Evolutionary conservation across 1,140 invertebrate genomes (phyloP), one percentile per base, ranked within the genome.

Genomic region (Solen grandis): DNA sequence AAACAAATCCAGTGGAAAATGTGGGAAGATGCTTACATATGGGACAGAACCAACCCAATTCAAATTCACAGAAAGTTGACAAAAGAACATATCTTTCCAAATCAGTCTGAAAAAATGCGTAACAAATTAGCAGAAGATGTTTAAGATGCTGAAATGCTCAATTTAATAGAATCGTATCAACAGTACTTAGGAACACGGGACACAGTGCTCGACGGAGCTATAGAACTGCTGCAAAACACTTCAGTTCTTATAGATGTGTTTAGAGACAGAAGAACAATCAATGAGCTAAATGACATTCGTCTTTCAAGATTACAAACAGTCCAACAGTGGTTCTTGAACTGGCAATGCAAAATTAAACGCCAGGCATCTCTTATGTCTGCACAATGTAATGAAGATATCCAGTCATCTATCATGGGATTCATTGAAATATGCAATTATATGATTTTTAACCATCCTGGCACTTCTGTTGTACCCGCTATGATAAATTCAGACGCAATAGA

Each of bases 41-140:
- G 4, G 4, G 52, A 55, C 52, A 55, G 19, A 16, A 55, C n/a
- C 52, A 55, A 55, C 27, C 52, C 52, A 5, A 4, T 55, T 55
- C 19, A 55, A 55, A 55, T 55, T 5, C 52, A 55, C 27, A 4
- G 27, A 55, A 16, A 16, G 27, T 55, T 55, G 16, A 62, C 55
- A 25, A 65, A 68, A 16, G 75, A 70, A 41, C 75, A 78, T 41
- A 31, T 83, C 0, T 55, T 22, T 25, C 55, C 55, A 54, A 55
- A 55, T 14, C 5, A 31, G 1, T n/a, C 46, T 27, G 25, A 25
- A 8, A 70, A 79, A 63, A 83, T 82, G 75, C 19, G 81, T 0
- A 83, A 83, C 31, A 50, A 83, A 8, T 25, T 83, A 8, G 81
- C 68, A 22, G 81, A 83, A 62, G 74, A 83, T 8, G 59, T 72